These are phyloP conservation scores for Pogonophryne albipinna DNA, from an alignment of 2,797 vertebrate species.

Conservation along the genomic window DNA sequence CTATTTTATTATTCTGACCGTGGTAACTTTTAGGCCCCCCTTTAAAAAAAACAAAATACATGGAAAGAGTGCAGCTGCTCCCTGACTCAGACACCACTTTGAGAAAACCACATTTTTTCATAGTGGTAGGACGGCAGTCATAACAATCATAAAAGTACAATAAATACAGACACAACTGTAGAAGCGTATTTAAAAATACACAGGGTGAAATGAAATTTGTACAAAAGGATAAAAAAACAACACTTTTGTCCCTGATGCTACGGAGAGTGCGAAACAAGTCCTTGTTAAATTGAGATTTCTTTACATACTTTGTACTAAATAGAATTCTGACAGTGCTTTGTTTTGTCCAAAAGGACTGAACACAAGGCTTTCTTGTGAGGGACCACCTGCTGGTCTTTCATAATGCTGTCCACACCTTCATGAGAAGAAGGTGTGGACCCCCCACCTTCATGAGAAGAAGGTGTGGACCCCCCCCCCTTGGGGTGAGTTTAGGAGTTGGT, in stretches of 20 bases:
- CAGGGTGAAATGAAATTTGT: constrained; percentile 55
- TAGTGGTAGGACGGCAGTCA: constrained; percentile 55
- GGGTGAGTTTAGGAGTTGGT: constrained; percentile 56
- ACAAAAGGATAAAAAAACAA: constrained; percentile 32
- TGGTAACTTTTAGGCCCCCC: not conserved
- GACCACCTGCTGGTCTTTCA: constrained; percentile 28
- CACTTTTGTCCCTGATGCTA: constrained; percentile 60
- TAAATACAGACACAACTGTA: constrained; percentile 70
- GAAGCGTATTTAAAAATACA: constrained; percentile 76
- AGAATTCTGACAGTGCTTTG: constrained; percentile 68
- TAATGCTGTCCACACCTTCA: constrained; percentile 16
- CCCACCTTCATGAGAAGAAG: too few relatives aligned
- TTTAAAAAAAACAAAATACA: constrained; percentile 41
- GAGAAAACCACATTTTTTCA: constrained; percentile 20
- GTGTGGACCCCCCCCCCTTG: constrained; percentile 24
- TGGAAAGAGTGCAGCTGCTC: constrained; percentile 54
- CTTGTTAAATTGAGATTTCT: constrained; percentile 24
- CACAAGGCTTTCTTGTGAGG: constrained; percentile 10
- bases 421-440: too few relatives aligned
- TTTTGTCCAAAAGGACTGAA: constrained; percentile 41
- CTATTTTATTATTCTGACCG: constrained; percentile 16
- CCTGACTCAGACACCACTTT: constrained; percentile 28
- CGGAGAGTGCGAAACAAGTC: constrained; percentile 47
- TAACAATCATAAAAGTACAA: constrained; percentile 60
- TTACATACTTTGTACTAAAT: constrained; percentile 36